Percentiles rank a stretch among this genome's conserved stretches.
Conservation (phyloP, 2,888 invertebrate genomes). For the Drosophila parthenogenetica region DNA sequence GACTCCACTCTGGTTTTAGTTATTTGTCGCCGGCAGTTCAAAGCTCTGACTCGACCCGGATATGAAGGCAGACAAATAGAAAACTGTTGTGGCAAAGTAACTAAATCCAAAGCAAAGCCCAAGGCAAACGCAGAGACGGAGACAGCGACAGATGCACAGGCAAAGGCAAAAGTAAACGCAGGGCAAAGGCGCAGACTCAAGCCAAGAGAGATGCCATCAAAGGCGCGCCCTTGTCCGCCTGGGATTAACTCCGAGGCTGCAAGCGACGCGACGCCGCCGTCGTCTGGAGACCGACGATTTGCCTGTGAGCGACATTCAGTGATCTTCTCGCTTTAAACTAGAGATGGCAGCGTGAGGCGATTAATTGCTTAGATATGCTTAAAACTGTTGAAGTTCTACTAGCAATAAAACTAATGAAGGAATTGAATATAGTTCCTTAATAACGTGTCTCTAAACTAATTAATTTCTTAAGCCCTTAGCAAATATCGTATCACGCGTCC, state of each 20-base stretch:
- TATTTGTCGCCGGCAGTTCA: constrained; percentile 46
- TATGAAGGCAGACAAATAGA: constrained; percentile 46
- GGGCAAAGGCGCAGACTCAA: constrained; percentile 3
- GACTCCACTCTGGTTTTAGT: not conserved
- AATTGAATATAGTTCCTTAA: too few relatives aligned
- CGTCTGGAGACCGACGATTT: constrained; percentile 27
- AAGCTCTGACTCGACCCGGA: constrained; percentile 61
- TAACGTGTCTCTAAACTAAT: too few relatives aligned
- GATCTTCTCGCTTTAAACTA: constrained; percentile 30
- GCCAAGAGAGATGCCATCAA: constrained; percentile 47
- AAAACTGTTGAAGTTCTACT: too few relatives aligned
- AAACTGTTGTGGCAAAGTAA: constrained; percentile 34
- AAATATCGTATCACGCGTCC: not conserved
- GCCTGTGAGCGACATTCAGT: constrained; percentile 33
- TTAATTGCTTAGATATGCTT: not conserved
- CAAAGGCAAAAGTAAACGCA: constrained; percentile 3
- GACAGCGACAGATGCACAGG: constrained; percentile 7
- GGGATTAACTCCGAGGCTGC: constrained; percentile 10
- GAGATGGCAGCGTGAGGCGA: constrained; percentile 35
- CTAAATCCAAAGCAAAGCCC: constrained; percentile 14
- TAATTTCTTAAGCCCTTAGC: too few relatives aligned
- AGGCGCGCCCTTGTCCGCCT: constrained; percentile 62
- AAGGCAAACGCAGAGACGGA: constrained; percentile 1
- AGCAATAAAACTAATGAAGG: too few relatives aligned
- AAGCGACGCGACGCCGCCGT: constrained; percentile 30